Percentiles rank a stretch among this genome's conserved stretches.
phyloP scores from a whole-genome alignment of 2,888 invertebrate species.

The Eudemis profundana region DNA sequence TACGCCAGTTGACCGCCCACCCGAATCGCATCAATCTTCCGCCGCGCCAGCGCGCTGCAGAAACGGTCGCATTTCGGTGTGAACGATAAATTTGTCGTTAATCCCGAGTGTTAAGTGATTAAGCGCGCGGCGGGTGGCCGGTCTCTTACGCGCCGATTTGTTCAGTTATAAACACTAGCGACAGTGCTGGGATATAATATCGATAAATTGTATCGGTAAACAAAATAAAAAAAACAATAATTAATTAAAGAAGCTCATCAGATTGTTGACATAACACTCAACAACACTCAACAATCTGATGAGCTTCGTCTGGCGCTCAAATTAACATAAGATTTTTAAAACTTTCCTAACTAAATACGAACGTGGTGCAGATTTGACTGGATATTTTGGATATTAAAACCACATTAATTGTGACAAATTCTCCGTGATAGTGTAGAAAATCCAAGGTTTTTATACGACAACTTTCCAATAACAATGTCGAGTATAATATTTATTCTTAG shows the following conservation, averaged over 20 bases:
- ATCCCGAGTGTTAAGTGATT: slow-evolving; percentile 84
- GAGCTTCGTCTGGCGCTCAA: too few relatives aligned
- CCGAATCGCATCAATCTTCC: slow-evolving; percentile 26
- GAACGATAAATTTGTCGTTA: slow-evolving; percentile 76
- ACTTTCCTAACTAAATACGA: too few relatives aligned
- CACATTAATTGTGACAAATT: too few relatives aligned
- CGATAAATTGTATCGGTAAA: slow-evolving; percentile 45
- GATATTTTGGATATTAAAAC: too few relatives aligned
- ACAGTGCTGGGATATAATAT: slow-evolving; percentile 50
- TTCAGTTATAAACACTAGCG: slow-evolving; percentile 68
- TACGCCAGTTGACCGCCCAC: slow-evolving; percentile 6
- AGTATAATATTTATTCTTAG: too few relatives aligned
- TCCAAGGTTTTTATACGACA: too few relatives aligned
- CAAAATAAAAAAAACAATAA: neutral
- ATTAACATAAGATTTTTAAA: too few relatives aligned
- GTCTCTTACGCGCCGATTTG: slow-evolving; percentile 80
- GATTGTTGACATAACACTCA: too few relatives aligned
- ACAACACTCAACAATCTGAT: too few relatives aligned
- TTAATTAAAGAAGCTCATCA: neutral
- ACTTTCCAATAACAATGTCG: too few relatives aligned
- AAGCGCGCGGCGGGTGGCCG: slow-evolving; percentile 78
- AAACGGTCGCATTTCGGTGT: slow-evolving; percentile 33
- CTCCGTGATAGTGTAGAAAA: too few relatives aligned
- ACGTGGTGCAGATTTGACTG: too few relatives aligned
- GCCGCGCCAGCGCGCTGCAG: slow-evolving; percentile 2